Evolutionary conservation across 2,888 invertebrate genomes (phyloP), one percentile per base, ranked within the genome.

Genomic region (Cacoxenus indagator): DNA sequence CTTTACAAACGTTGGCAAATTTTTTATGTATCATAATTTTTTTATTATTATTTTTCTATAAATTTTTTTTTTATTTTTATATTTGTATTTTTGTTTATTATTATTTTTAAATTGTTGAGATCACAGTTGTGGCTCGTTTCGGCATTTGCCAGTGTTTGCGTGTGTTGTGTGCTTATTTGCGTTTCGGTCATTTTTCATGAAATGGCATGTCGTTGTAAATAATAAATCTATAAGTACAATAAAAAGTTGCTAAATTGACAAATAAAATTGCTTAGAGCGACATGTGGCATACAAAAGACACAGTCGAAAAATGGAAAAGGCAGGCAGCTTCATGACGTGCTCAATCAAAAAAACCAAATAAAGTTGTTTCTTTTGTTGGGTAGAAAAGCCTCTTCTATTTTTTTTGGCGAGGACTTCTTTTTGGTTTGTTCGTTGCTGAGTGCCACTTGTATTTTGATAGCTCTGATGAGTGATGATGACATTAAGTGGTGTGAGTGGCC

Each of bases 251-350:
- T 67, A 75, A 74, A 75, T 74, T 78, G 83, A 82, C 79, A 82
- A 75, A 68, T 72, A 59, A 73, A 77, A 75, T 81, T 24, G 29
- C 31, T 59, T 6, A 31, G 48, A 17, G 48, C 46, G 46, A 48
- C 64, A 64, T 48, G 64, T 62, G 62, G 76, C 78, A 76, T 71
- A 76, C 78, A 82, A 78, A 82, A 78, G 78, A 78, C 74, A 76
- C 74, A 72, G 67, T 65, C 57, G 26, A 62, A 22, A 26, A 62
- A 31, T 22, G 11, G 17, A 48, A 65, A 46, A 69, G n/a, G 54
- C 14, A 64, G 37, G 57, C 26, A 37, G 19, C 51, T 8, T n/a
- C 19, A 22, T 22, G n/a, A 51, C 51, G 9, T 51, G 51, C 17
- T 51, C 19, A 51, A 17, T 51, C 17, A 6, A 17, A 61, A 29